phyloP scores from a whole-genome alignment of 1,140 invertebrate species.

The Eurosta solidaginis region DNA sequence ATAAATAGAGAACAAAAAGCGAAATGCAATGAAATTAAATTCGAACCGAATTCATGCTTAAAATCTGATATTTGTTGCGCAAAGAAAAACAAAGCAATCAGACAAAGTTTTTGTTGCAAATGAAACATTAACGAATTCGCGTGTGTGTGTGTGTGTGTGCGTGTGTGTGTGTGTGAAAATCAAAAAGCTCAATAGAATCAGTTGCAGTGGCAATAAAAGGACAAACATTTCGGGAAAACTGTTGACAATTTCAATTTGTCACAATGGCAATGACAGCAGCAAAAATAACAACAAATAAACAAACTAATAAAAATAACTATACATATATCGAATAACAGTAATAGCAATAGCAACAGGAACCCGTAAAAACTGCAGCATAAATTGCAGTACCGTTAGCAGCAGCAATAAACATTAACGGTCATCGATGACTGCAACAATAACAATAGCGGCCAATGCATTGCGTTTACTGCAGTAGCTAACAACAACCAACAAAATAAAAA shows the following conservation, averaged over 20 bases:
- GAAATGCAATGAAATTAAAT: not conserved
- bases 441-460: not conserved
- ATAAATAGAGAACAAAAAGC: too few relatives aligned
- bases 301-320: not conserved
- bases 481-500: not conserved
- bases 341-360: too few relatives aligned
- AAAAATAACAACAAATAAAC: not conserved
- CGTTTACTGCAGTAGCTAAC: not conserved
- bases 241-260: not conserved
- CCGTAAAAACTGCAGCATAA: too few relatives aligned
- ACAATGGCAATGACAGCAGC: not conserved
- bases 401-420: conserved; percentile 10
- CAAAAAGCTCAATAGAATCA: not conserved
- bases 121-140: too few relatives aligned
- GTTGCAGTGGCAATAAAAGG: not conserved
- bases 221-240: not conserved
- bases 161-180: too few relatives aligned
- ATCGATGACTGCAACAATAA: not conserved
- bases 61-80: not conserved
- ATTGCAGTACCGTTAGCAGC: not conserved
- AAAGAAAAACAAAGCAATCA: not conserved
- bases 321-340: not conserved
- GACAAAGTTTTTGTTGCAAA: not conserved
- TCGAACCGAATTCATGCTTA: not conserved
- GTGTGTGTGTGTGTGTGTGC: too few relatives aligned